Evolutionary conservation across 2,797 vertebrate genomes (phyloP).

Genomic region (Peromyscus attwateri): DNA sequence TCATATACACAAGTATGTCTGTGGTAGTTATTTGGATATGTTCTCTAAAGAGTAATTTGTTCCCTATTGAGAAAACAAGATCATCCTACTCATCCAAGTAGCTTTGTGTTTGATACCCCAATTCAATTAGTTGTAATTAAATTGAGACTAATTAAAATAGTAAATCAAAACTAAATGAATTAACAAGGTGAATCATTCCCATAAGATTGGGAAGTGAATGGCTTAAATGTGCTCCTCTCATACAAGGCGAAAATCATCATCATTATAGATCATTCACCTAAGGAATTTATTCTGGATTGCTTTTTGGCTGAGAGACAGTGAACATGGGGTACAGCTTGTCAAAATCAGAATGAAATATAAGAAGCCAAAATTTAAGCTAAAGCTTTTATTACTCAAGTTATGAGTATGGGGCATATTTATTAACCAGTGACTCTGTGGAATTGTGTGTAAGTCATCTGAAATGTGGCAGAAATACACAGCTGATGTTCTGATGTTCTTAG

Average conservation of each 20-base stretch:
- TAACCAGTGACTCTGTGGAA: constrained; percentile 34
- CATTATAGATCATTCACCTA: constrained; percentile 77
- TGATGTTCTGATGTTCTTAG: background rate
- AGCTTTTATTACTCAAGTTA: constrained; percentile 54
- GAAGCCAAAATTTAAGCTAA: constrained; percentile 60
- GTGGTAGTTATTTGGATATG: constrained; percentile 24
- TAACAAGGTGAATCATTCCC: constrained; percentile 75
- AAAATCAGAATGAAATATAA: constrained; percentile 25
- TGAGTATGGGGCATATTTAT: constrained; percentile 41
- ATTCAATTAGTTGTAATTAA: constrained; percentile 80
- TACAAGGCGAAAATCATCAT: constrained; percentile 73
- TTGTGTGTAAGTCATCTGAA: background rate
- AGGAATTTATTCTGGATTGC: constrained; percentile 62
- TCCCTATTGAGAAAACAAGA: constrained; percentile 20
- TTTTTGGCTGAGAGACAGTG: constrained; percentile 65
- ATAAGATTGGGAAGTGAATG: constrained; percentile 68
- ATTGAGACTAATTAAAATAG: constrained; percentile 83
- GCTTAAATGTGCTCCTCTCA: constrained; percentile 78
- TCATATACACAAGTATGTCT: background rate
- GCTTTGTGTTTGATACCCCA: constrained; percentile 72
- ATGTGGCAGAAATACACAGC: background rate
- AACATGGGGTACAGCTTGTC: background rate
- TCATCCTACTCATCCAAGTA: constrained; percentile 44
- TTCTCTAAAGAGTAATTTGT: constrained; percentile 42
- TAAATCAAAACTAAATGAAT: constrained; percentile 80